Evolutionary conservation across 2,888 invertebrate genomes (phyloP).

Genomic region (Operophtera brumata): DNA sequence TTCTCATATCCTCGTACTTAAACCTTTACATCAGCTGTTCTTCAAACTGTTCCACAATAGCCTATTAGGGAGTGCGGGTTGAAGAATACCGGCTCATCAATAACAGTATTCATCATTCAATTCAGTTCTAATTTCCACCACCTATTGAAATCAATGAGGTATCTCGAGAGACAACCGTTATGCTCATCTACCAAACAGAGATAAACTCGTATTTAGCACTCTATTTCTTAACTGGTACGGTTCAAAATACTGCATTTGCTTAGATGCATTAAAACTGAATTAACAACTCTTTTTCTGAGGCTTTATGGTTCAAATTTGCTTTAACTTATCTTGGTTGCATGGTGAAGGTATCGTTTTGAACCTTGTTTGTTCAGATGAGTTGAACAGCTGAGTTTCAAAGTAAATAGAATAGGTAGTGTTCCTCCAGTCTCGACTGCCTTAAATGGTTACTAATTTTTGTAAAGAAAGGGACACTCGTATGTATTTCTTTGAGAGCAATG

Average conservation of each 20-base stretch:
- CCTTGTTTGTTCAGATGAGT: background rate
- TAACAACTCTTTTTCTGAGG: constrained; percentile 3
- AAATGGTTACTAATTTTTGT: background rate
- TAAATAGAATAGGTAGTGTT: background rate
- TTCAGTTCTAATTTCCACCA: constrained; percentile 39
- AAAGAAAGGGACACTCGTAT: background rate
- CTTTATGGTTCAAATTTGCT: background rate
- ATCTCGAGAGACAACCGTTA: constrained; percentile 41
- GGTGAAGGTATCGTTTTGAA: background rate
- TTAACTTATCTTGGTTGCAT: too few species aligned
- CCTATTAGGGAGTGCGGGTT: too few species aligned
- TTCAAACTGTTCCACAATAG: too few species aligned
- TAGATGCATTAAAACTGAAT: background rate
- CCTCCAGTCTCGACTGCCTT: background rate
- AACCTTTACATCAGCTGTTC: too few species aligned
- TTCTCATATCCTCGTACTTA: too few species aligned
- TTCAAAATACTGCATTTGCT: background rate
- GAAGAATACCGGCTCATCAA: constrained; percentile 20
- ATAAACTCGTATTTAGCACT: background rate
- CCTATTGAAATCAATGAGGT: constrained; percentile 49
- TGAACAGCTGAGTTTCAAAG: background rate
- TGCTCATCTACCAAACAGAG: constrained; percentile 13
- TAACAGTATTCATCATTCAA: constrained; percentile 35
- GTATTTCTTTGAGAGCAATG: too few species aligned
- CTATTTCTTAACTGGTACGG: background rate